These are phyloP conservation scores for Dermatophagoides farinae DNA, from an alignment of 1,140 invertebrate species.

Conservation along the genomic window DNA sequence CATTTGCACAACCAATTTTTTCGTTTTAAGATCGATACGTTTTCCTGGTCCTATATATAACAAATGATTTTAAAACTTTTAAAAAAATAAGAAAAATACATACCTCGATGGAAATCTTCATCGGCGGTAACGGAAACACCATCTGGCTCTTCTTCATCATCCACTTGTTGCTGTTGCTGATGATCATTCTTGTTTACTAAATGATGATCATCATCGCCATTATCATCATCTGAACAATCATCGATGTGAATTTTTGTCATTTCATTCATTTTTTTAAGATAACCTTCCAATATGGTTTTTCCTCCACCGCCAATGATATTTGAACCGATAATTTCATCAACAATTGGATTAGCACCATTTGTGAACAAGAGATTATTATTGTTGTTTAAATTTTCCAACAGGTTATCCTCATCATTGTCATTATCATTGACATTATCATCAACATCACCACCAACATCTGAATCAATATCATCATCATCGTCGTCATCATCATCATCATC, in stretches of 20 bases:
- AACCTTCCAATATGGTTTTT: conserved; percentile 6
- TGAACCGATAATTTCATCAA: no score
- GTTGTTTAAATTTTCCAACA: not conserved
- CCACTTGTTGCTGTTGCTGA: not conserved
- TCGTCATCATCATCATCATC: not conserved
- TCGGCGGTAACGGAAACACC: not conserved
- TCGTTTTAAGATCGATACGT: conserved; percentile 4
- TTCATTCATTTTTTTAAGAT: conserved; percentile 1
- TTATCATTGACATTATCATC: not conserved
- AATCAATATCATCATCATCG: not conserved
- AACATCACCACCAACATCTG: not conserved
- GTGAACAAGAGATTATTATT: not conserved
- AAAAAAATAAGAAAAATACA: not conserved
- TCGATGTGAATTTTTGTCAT: not conserved
- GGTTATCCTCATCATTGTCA: not conserved
- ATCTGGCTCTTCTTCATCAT: not conserved
- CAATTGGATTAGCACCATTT: not conserved
- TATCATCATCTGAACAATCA: not conserved
- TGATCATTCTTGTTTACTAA: no score
- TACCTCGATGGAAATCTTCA: not conserved
- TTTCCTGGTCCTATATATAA: not conserved
- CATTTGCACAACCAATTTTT: not conserved
- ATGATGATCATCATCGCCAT: not conserved
- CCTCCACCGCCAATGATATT: not conserved
- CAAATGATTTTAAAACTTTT: not conserved